phyloP scores from a whole-genome alignment of 2,113 vertebrate species.

The Perca fluviatilis region DNA sequence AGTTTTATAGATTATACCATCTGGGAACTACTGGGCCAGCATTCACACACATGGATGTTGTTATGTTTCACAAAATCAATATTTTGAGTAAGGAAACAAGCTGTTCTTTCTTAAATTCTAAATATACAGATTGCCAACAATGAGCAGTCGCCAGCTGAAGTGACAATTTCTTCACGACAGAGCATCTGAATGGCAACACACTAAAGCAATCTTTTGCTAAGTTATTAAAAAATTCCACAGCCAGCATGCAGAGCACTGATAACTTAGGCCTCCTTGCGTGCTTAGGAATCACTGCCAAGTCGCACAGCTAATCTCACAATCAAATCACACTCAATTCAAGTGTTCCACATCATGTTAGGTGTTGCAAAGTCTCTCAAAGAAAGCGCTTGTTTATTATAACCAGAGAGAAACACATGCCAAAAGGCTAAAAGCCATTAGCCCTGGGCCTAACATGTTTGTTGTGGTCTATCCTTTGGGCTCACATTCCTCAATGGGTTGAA shows the following conservation, averaged over 20 bases:
- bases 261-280: slow-evolving; percentile 18
- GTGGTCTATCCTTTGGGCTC: slow-evolving; percentile 34
- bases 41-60: neutral
- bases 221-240: slow-evolving; percentile 23
- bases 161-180: neutral
- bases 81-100: neutral
- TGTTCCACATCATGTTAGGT: slow-evolving; percentile 25
- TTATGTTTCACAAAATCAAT: neutral
- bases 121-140: neutral
- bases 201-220: slow-evolving; percentile 1
- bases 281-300: slow-evolving; percentile 27
- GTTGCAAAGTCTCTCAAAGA: slow-evolving; percentile 28
- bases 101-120: neutral
- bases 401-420: neutral
- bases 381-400: slow-evolving; percentile 14
- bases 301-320: slow-evolving; percentile 21
- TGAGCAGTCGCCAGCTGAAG: neutral
- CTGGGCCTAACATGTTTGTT: slow-evolving; percentile 25
- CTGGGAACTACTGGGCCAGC: neutral
- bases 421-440: slow-evolving; percentile 31
- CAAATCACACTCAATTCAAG: slow-evolving; percentile 8
- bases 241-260: slow-evolving; percentile 16
- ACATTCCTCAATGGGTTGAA: slow-evolving; percentile 45
- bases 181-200: neutral
- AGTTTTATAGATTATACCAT: neutral